A percentile compares a stretch with the other conserved stretches of the same genome.
phyloP scores from a whole-genome alignment of 2,888 invertebrate genomes.

The Papilio gigon region DNA sequence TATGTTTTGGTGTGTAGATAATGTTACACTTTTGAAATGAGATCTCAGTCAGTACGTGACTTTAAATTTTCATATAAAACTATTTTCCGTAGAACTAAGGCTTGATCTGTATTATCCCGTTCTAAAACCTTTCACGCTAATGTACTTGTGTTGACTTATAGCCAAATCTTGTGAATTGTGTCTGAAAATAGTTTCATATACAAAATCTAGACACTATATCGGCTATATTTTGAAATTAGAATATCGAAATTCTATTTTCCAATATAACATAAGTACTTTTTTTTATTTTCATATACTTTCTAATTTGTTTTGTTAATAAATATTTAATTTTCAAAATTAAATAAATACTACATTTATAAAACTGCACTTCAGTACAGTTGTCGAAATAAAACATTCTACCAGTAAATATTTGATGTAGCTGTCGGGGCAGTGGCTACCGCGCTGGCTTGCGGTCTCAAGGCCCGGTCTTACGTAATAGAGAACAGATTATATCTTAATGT shows the following conservation, averaged over 20 bases:
- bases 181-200: slow-evolving; percentile 10
- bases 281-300: no score
- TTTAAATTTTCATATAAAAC: background rate
- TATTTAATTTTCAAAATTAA: no score
- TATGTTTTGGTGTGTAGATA: no score
- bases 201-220: no score
- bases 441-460: background rate
- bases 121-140: slow-evolving; percentile 1
- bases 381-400: slow-evolving; percentile 9
- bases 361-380: background rate
- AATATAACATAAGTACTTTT: no score
- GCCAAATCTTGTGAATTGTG: slow-evolving; percentile 5
- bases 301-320: no score
- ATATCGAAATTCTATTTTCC: no score
- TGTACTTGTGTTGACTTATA: slow-evolving; percentile 10
- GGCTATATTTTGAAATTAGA: no score
- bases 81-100: background rate
- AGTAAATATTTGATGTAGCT: slow-evolving; percentile 2
- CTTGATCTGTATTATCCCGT: slow-evolving; percentile 3
- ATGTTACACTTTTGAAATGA: no score
- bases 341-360: background rate
- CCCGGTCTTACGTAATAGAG: background rate
- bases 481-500: slow-evolving; percentile 13
- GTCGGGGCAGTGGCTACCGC: background rate
- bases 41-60: background rate